phyloP scores from a whole-genome alignment of 2,113 vertebrate species.

The Vimba vimba region DNA sequence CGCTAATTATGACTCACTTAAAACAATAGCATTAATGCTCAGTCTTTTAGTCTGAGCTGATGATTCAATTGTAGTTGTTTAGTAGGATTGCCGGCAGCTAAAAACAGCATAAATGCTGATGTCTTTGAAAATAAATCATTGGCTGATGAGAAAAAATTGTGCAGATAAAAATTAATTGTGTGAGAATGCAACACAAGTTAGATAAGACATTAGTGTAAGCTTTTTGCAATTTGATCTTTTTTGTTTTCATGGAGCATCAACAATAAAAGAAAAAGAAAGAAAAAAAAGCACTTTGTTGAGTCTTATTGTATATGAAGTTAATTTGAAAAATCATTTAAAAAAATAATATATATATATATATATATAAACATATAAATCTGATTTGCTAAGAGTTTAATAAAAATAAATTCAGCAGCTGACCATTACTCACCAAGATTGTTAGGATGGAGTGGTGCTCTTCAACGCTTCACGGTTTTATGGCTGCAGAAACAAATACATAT shows the following conservation, averaged over 20 bases:
- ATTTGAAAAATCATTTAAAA: not conserved
- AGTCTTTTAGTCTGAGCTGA: slow-evolving; percentile 42
- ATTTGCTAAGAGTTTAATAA: not conserved
- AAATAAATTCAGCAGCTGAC: not conserved
- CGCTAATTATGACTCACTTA: slow-evolving; percentile 50
- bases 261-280: not conserved
- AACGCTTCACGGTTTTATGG: not conserved
- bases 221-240: not conserved
- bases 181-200: not conserved
- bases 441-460: not conserved
- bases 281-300: not conserved
- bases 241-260: not conserved
- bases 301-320: not conserved
- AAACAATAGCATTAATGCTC: slow-evolving; percentile 48
- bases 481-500: not conserved
- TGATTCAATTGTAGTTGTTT: slow-evolving; percentile 11
- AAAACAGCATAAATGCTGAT: not conserved
- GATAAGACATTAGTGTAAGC: not conserved
- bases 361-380: not conserved
- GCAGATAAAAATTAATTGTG: not conserved
- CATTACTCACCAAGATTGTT: not conserved
- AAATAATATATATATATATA: too few species aligned
- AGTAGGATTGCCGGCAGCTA: not conserved
- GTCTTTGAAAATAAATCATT: not conserved
- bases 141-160: not conserved